Base-by-base conservation (phyloP, 2,113 vertebrate species). In the Oncorhynchus tshawytscha region DNA sequence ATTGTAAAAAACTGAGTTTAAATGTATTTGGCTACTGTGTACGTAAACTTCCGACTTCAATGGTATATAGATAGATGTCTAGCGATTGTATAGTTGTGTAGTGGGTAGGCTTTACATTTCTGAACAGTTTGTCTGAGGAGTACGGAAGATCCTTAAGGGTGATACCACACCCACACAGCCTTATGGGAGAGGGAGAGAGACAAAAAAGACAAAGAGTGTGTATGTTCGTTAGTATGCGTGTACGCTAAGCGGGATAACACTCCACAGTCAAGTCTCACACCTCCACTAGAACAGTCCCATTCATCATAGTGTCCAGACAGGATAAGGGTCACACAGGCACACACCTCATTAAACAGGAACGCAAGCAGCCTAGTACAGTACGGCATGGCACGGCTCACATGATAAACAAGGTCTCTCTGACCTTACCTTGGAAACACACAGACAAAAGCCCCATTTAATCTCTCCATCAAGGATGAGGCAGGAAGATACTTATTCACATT, bases 281-380 rank as follows among this genome's bases (percentile, higher is more conserved):
- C 82, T 82, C 67, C 75, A 80, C 79, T 82, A 59, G 60, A 87
- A 86, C 70, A 1, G 62, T 64, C 69, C 78, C 79, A 88, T 87
- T 83, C 74, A 84, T 88, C 87, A 88, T 66, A 12, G 25, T 68
- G 72, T 39, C 66, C 75, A 78, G 75, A 81, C 79, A 79, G 81
- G 70, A 74, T 72, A 84, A 70, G 78, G 75, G 74, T 82, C 73
- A 83, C 57, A 75, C 31, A 71, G 27, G 27, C 67, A 75, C 75
- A 70, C 20, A 74, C 11, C 72, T 70, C 74, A 81, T 81, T 81
- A 80, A 70, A 81, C 60, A 3, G 31, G 25, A 51, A 71, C 13
- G 71, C 60, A 64, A 31, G 12, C 25, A 16, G 4, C 25, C 25
- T 24, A 31, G 25, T 67, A 45, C 8, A 45, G 39, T 45, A 45